Base-by-base conservation (phyloP, 2,797 vertebrate genomes). In the Halcyon leucocephala region DNA sequence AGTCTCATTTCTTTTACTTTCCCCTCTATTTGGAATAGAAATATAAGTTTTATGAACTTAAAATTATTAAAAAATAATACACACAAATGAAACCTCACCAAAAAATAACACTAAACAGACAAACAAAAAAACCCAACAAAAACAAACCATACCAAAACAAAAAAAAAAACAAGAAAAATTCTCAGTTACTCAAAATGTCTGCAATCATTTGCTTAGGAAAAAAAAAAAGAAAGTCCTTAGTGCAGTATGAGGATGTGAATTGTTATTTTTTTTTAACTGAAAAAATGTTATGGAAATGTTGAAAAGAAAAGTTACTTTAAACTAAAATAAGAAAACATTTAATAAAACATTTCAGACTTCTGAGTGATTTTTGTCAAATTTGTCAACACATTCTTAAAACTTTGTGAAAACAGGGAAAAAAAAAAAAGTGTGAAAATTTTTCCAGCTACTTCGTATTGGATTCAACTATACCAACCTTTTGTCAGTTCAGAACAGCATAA, bases 311-410 rank as follows among this genome's bases (percentile, higher is more conserved):
- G 44, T 19, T 62, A 39, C 24, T 94, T 91, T 73, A 87, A 80
- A 89, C 14, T 70, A 29, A 77, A 93, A 82, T 62, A 86, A 67
- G 55, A 92, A 92, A 95, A 91, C 48, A 89, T 87, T 96, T 95
- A 93, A 87, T 95, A 80, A 87, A 94, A 72, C 66, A 80, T 89
- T 94, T 95, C 82, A 87, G 55, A 55, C 48, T 92, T 71, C 46
- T 70, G 82, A 87, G 71, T 91, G 89, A 95, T 95, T 92, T 95
- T 94, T 95, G 89, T 89, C 84, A 74, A 92, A 91, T 95, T 96
- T 92, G 95, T 95, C 85, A 96, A 95, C 93, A 92, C 93, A 44
- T 93, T 84, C 71, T 82, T 73, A 77, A 93, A 86, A 93, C 22
- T 9, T 62, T 89, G 86, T 26, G 73, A 95, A 93, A 93, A 89